A percentile compares a stretch with the other conserved stretches of the same genome.
Evolutionary conservation across 64 coral and sea anemone genomes (phyloP).

Genomic region (Montipora cactus): DNA sequence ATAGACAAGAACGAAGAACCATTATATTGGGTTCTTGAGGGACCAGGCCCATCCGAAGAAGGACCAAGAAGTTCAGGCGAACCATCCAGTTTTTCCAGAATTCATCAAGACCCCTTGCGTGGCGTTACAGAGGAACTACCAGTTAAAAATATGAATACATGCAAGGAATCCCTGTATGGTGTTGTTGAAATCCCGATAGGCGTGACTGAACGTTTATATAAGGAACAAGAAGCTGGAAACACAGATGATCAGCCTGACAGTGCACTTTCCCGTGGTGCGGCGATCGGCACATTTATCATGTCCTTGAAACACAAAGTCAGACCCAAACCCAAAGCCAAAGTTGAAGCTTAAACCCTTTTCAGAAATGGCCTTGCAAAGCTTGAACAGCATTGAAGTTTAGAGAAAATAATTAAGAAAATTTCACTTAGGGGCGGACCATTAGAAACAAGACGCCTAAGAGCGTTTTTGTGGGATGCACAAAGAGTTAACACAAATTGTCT

Average conservation of each 20-base stretch:
- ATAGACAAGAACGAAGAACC: neutral
- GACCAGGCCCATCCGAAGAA: neutral
- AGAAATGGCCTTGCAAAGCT: too few relatives aligned
- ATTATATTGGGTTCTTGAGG: neutral
- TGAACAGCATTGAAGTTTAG: too few relatives aligned
- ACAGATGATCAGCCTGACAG: neutral
- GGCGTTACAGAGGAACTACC: neutral
- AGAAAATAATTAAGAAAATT: too few relatives aligned
- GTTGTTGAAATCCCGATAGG: too few relatives aligned
- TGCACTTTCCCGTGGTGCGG: neutral
- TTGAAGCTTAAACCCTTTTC: neutral
- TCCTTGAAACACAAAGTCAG: neutral
- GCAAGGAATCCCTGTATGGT: too few relatives aligned
- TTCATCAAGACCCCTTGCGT: neutral
- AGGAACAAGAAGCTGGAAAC: neutral
- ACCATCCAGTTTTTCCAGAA: neutral
- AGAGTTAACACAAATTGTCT: too few relatives aligned
- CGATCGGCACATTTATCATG: neutral
- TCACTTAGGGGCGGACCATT: too few relatives aligned
- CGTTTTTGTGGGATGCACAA: too few relatives aligned
- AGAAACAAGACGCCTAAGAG: too few relatives aligned
- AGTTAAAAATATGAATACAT: too few relatives aligned
- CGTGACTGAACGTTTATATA: too few relatives aligned
- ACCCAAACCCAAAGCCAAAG: too few relatives aligned
- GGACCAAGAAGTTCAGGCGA: neutral